Percentiles rank a stretch among this genome's conserved stretches.
phyloP scores from a whole-genome alignment of 2,113 vertebrate species.

The Apteryx owenii region DNA sequence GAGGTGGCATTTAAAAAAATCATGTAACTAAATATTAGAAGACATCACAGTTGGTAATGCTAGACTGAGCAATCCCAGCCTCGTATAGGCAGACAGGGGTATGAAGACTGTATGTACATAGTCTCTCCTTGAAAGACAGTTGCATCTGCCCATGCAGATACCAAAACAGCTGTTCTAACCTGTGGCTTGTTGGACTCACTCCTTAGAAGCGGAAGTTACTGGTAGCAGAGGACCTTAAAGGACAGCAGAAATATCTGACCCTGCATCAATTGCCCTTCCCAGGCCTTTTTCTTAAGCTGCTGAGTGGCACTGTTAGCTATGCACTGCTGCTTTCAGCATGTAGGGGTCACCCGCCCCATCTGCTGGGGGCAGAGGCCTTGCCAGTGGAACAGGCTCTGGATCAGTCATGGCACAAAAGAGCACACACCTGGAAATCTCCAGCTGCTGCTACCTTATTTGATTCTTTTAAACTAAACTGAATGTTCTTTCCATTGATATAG shows the following conservation, averaged over 20 bases:
- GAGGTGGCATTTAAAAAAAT: not conserved
- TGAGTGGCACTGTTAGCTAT: not conserved
- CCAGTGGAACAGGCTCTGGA: too few species aligned
- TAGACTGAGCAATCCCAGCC: not conserved
- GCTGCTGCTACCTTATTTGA: not conserved
- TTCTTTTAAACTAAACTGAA: not conserved
- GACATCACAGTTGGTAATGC: not conserved
- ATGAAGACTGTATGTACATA: not conserved
- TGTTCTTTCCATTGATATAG: not conserved
- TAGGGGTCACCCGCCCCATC: not conserved
- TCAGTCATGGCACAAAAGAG: not conserved
- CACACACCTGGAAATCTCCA: not conserved
- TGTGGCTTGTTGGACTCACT: not conserved
- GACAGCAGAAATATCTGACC: not conserved
- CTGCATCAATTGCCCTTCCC: not conserved
- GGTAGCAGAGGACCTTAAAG: not conserved
- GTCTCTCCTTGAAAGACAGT: not conserved
- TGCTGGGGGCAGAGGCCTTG: not conserved
- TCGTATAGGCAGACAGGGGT: not conserved
- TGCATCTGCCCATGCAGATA: not conserved
- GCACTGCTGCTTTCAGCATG: not conserved
- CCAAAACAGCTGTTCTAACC: not conserved
- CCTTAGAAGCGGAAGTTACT: not conserved
- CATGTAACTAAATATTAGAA: not conserved
- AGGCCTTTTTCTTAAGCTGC: not conserved